These are phyloP conservation scores for Liolophura sinensis DNA, from an alignment of 1,140 invertebrate species.

Conservation along the genomic window DNA sequence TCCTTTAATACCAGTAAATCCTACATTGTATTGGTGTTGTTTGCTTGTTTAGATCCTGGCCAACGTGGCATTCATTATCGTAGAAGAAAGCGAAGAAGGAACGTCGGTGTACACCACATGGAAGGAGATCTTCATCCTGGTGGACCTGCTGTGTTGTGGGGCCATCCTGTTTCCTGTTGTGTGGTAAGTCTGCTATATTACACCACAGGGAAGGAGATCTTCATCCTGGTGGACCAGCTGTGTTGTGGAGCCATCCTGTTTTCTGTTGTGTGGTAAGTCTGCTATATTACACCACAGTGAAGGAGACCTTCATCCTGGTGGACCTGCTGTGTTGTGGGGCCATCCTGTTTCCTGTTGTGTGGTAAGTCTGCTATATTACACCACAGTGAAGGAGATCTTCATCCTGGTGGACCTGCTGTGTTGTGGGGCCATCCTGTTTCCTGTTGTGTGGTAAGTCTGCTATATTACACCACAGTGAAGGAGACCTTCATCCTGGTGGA, in stretches of 20 bases:
- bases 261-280: conserved; percentile 81
- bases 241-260: conserved; percentile 98
- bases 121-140: conserved; percentile 90
- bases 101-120: conserved; percentile 86
- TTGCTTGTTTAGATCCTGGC: conserved; percentile 77
- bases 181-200: conserved; percentile 62
- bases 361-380: conserved; percentile 59
- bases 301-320: conserved; percentile 90
- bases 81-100: conserved; percentile 96
- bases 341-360: conserved; percentile 94
- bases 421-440: conserved; percentile 96
- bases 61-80: conserved; percentile 95
- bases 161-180: conserved; percentile 97
- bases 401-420: conserved; percentile 94
- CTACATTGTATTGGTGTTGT: neutral
- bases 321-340: conserved; percentile 97
- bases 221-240: conserved; percentile 91
- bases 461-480: conserved; percentile 64
- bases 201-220: conserved; percentile 82
- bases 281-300: conserved; percentile 67
- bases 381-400: conserved; percentile 85
- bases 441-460: conserved; percentile 77
- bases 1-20: no score
- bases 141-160: conserved; percentile 96
- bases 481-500: conserved; percentile 92